Evolutionary conservation across 2,797 vertebrate genomes (phyloP).

Genomic region (Tympanoctomys barrerae): DNA sequence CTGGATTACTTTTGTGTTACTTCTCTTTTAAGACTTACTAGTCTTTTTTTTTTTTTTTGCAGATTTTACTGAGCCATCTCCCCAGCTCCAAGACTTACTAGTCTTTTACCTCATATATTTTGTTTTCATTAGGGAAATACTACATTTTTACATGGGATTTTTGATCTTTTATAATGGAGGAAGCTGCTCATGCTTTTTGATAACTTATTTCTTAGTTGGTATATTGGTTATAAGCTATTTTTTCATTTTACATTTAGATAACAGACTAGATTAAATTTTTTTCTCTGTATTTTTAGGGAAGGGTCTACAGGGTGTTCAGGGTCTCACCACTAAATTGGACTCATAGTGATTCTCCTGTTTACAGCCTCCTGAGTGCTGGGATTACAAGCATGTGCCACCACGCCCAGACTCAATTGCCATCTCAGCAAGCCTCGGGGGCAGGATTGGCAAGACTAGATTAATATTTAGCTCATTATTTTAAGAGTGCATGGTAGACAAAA

Average conservation of each 20-base stretch:
- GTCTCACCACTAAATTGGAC: too few relatives aligned
- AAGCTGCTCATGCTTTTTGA: background rate
- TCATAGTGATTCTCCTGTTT: too few relatives aligned
- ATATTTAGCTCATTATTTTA: background rate
- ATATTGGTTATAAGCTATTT: conserved; percentile 14
- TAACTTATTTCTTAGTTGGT: background rate
- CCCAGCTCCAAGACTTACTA: background rate
- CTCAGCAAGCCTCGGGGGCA: too few relatives aligned
- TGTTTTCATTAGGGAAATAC: conserved; percentile 7
- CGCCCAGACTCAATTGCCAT: too few relatives aligned
- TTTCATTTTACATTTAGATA: conserved; percentile 16
- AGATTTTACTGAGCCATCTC: too few relatives aligned
- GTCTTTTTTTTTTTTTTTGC: background rate
- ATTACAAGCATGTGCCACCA: too few relatives aligned
- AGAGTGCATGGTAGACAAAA: background rate
- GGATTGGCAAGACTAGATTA: background rate
- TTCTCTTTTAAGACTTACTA: conserved; percentile 55
- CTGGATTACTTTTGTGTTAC: conserved; percentile 79
- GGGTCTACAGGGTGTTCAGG: too few relatives aligned
- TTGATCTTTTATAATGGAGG: background rate
- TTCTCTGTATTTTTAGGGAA: background rate
- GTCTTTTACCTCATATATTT: background rate
- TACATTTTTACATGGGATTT: background rate
- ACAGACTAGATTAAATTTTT: conserved; percentile 12
- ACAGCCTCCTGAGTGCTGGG: too few relatives aligned